Evolutionary conservation across 2,888 invertebrate genomes (phyloP), one percentile per base, ranked within the genome.

Genomic region (Alentia gelatinosa): DNA sequence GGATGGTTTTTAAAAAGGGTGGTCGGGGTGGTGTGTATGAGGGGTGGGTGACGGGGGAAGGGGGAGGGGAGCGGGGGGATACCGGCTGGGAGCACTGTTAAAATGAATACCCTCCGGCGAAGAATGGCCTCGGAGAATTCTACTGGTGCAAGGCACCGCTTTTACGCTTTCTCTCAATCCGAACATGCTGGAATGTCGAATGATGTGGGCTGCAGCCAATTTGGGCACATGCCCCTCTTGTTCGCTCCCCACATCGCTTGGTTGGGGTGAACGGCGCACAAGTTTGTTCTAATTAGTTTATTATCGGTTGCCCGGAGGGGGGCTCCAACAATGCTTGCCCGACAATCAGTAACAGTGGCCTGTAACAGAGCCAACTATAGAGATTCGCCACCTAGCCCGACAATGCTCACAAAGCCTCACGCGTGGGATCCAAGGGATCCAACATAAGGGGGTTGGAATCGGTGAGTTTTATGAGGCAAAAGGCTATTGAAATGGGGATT

Each of bases 161-260:
- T 35, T 39, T 35, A 3, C 9, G 39, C 39, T 37, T 35, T 39
- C 37, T 39, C 79, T 79, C 35, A 56, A 12, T 42, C 47, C 19
- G 56, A 56, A 56, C n/a, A 79, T 79, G 79, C 39, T 35, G 23
- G 68, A 12, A 33, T 7, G 39, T 19, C 23, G 79, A 35, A 79
- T 35, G 35, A 35, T 26, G 68, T 68, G 30, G 3, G 1, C n/a
- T 12, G 30, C 26, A 68, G 79, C 79, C 39, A 39, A 79, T 37
- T 79, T 79, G 79, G 79, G 79, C 79, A 79, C 79, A 79, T n/a
- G 63, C 47, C 47, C 39, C 37, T 35, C 79, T 79, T 79, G 79
- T 79, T 79, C 1, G 37, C 15, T 12, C 23, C 23, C n/a, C 5
- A 5, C 26, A n/a, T n/a, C 63, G 15, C 23, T 0, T 19, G 79